Conservation (phyloP, 2,888 invertebrate species). For the Spicauda simplicius region DNA sequence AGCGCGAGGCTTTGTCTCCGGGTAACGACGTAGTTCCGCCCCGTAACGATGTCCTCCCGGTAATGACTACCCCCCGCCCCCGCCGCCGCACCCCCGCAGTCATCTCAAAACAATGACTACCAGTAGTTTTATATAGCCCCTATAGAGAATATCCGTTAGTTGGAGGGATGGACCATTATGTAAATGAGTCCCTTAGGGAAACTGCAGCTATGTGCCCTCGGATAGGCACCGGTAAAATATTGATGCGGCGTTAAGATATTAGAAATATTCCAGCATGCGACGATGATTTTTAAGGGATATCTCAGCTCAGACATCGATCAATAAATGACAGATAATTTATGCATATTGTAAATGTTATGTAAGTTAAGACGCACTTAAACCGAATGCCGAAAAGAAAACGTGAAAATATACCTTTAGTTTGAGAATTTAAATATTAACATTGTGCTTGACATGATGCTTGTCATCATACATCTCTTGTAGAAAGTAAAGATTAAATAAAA, state of each 20-base stretch:
- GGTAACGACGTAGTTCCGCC: constrained; percentile 75
- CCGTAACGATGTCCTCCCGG: constrained; percentile 71
- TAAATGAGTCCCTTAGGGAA: constrained; percentile 32
- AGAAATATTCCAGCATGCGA: neutral
- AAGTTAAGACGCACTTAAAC: too few species aligned
- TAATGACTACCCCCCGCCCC: constrained; percentile 60
- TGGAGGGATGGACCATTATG: constrained; percentile 34
- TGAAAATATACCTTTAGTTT: too few species aligned
- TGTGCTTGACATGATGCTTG: too few species aligned
- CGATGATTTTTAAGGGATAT: neutral
- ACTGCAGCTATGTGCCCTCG: constrained; percentile 13
- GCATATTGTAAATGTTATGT: too few species aligned
- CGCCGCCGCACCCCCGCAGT: constrained; percentile 44
- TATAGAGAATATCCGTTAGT: constrained; percentile 33
- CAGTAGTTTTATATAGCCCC: constrained; percentile 46
- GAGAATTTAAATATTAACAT: too few species aligned
- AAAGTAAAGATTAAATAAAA: too few species aligned
- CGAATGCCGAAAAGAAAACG: too few species aligned
- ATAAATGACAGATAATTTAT: too few species aligned
- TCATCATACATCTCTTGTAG: too few species aligned
- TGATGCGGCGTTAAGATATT: constrained; percentile 21
- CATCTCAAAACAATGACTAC: constrained; percentile 63
- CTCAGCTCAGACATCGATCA: too few species aligned
- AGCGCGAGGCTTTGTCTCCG: constrained; percentile 70
- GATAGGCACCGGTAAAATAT: constrained; percentile 16